Conservation (phyloP, 2,797 vertebrate genomes). For the Chromis chromis region DNA sequence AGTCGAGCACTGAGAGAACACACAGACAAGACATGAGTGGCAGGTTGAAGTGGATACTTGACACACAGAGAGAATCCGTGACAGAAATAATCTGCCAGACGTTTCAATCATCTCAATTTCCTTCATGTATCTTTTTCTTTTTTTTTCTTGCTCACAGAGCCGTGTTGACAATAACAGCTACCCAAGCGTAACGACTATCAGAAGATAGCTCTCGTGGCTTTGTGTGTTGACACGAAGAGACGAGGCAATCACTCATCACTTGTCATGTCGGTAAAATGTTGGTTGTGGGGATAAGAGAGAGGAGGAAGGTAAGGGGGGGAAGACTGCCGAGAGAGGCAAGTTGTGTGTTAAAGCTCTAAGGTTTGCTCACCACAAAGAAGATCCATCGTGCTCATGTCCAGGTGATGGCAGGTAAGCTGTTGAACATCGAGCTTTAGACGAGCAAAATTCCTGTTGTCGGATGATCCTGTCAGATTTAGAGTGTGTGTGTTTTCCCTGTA, state of each 20-base stretch:
- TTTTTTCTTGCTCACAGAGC: constrained; percentile 5
- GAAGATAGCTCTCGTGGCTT: constrained; percentile 41
- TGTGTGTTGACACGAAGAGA: constrained; percentile 44
- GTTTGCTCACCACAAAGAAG: not conserved
- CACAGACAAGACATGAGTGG: constrained; percentile 39
- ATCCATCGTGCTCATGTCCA: not conserved
- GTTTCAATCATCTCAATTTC: constrained; percentile 70
- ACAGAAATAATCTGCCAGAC: constrained; percentile 60
- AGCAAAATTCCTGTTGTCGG: not conserved
- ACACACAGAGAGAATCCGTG: constrained; percentile 44
- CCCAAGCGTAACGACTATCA: constrained; percentile 44
- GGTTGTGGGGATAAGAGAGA: not conserved
- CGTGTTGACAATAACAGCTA: constrained; percentile 48
- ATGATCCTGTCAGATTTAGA: not conserved
- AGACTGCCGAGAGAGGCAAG: constrained; percentile 21
- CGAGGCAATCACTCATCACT: constrained; percentile 51
- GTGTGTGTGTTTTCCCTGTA: not conserved
- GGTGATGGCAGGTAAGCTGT: not conserved
- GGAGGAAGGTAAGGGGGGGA: not conserved
- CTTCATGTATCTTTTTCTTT: constrained; percentile 8
- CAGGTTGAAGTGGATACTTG: constrained; percentile 60
- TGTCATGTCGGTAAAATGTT: constrained; percentile 34
- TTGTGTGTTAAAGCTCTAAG: constrained; percentile 11
- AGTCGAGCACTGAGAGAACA: not conserved
- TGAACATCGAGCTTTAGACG: not conserved